phyloP scores from a whole-genome alignment of 2,797 vertebrate genomes.

The Discoglossus pictus region DNA sequence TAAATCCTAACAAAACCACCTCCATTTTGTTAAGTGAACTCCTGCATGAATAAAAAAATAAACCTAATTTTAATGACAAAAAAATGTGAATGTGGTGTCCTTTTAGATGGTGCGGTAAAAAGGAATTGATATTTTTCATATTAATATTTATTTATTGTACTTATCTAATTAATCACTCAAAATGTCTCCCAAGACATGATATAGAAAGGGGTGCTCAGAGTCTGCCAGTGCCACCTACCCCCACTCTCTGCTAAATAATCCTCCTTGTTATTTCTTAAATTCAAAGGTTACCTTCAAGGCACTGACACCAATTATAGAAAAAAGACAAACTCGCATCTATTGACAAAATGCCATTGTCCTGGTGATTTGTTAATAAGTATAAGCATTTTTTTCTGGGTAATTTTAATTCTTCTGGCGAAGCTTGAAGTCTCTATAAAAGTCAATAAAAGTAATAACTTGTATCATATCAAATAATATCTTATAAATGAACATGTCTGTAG shows the following conservation, averaged over 20 bases:
- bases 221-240: too few species aligned
- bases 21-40: too few species aligned
- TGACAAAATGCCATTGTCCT: conserved; percentile 26
- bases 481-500: conserved; percentile 12
- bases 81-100: too few species aligned
- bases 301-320: conserved; percentile 25
- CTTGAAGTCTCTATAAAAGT: conserved; percentile 4
- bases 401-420: not conserved
- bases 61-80: too few species aligned
- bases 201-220: conserved; percentile 1
- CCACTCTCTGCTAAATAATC: too few species aligned
- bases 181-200: conserved; percentile 1
- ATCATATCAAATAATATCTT: conserved; percentile 35
- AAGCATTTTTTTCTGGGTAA: conserved; percentile 33
- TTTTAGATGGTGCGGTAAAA: too few species aligned
- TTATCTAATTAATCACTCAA: conserved; percentile 4
- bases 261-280: conserved; percentile 26
- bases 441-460: conserved; percentile 32
- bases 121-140: too few species aligned
- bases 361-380: conserved; percentile 37
- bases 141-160: conserved; percentile 19
- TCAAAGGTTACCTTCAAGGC: conserved; percentile 34
- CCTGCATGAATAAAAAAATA: too few species aligned
- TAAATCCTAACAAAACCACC: too few species aligned
- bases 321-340: conserved; percentile 22